A percentile compares a stretch with the other conserved stretches of the same genome.
Evolutionary conservation across 1,140 invertebrate genomes (phyloP).

Genomic region (Tigriopus japonicus): DNA sequence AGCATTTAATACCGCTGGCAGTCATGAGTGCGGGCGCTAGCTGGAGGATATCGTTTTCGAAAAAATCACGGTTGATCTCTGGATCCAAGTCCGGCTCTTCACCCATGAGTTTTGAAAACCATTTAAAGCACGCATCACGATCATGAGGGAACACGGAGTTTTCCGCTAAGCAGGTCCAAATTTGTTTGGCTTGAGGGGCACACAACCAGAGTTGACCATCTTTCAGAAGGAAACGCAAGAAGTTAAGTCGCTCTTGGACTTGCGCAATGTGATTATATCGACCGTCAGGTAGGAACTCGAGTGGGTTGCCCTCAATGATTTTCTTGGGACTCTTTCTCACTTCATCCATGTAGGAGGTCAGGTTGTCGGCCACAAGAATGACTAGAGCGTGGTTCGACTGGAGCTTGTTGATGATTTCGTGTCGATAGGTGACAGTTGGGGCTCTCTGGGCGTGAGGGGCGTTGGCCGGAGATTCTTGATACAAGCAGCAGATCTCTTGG

Average conservation of each 20-base stretch:
- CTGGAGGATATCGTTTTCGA: conserved; percentile 82
- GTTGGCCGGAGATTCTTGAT: conserved; percentile 48
- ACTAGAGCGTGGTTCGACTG: conserved; percentile 81
- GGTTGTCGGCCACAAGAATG: conserved; percentile 77
- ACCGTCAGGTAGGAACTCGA: conserved; percentile 61
- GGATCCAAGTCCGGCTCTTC: conserved; percentile 92
- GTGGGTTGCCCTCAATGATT: conserved; percentile 49
- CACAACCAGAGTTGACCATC: conserved; percentile 90
- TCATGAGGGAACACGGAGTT: conserved; percentile 75
- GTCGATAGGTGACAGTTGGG: conserved; percentile 27
- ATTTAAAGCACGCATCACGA: conserved; percentile 89
- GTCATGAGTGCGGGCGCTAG: conserved; percentile 76
- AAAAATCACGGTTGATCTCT: conserved; percentile 88
- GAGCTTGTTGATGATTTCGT: conserved; percentile 70
- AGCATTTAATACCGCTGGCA: conserved; percentile 87
- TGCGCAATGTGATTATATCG: conserved; percentile 79
- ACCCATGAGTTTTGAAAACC: conserved; percentile 97
- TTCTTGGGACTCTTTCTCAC: conserved; percentile 20
- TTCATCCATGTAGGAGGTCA: conserved; percentile 40
- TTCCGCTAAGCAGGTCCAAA: conserved; percentile 89
- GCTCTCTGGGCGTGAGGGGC: conserved; percentile 26
- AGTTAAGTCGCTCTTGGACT: conserved; percentile 82
- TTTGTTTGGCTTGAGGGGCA: conserved; percentile 86
- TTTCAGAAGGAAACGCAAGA: conserved; percentile 73
- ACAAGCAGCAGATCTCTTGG: conserved; percentile 81